Evolutionary conservation across 2,888 invertebrate genomes (phyloP).

Genomic region (Scelioninae gen. 2): DNA sequence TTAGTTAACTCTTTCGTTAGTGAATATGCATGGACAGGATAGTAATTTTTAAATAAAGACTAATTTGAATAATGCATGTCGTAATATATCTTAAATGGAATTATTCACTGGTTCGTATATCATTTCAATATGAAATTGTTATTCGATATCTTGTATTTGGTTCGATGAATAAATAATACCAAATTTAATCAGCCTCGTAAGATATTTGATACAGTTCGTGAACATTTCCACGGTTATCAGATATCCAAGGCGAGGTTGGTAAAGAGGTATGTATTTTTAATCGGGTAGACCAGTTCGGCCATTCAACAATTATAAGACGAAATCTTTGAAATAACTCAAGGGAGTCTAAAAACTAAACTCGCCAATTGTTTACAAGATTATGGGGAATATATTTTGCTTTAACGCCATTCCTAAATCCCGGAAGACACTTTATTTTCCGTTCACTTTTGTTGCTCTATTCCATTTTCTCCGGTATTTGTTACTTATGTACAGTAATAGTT

Average conservation of each 20-base stretch:
- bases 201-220: constrained; percentile 15
- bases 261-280: constrained; percentile 56
- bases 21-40: too few species aligned
- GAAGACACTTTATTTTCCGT: constrained; percentile 48
- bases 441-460: constrained; percentile 38
- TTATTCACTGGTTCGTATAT: constrained; percentile 5
- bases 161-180: constrained; percentile 13
- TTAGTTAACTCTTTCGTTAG: too few species aligned
- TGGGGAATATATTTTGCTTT: constrained; percentile 51
- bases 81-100: neutral
- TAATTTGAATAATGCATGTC: too few species aligned
- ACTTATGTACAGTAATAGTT: constrained; percentile 46
- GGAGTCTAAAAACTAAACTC: constrained; percentile 59
- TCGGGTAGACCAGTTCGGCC: constrained; percentile 33
- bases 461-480: constrained; percentile 40
- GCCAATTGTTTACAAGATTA: constrained; percentile 61
- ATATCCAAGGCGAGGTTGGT: constrained; percentile 9
- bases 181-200: constrained; percentile 16
- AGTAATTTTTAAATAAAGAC: too few species aligned
- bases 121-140: constrained; percentile 5
- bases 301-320: constrained; percentile 28
- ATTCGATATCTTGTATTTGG: constrained; percentile 7
- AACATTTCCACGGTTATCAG: constrained; percentile 13
- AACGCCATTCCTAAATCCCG: constrained; percentile 33
- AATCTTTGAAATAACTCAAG: constrained; percentile 56